Conservation (phyloP, 2,797 vertebrate species). For the Poecilia picta region DNA sequence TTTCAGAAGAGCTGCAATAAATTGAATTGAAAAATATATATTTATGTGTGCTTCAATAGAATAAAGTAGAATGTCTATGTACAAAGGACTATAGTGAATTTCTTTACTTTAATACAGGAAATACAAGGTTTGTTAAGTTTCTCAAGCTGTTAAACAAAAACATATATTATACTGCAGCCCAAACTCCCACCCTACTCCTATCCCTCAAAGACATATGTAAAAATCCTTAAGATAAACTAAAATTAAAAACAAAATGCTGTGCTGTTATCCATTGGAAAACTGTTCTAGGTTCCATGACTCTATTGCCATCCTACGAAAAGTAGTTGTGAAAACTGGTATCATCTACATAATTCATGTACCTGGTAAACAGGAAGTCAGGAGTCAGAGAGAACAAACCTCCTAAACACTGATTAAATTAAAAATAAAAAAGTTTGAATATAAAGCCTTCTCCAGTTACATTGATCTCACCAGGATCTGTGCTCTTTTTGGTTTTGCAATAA, state of each 20-base stretch:
- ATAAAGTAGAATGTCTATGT: conserved; percentile 1
- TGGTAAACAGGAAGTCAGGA: background rate
- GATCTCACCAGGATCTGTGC: background rate
- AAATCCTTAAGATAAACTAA: background rate
- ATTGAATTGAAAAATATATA: background rate
- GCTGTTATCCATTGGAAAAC: background rate
- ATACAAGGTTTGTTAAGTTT: background rate
- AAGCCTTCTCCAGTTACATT: background rate
- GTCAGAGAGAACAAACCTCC: background rate
- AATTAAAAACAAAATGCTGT: background rate
- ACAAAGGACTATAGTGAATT: background rate
- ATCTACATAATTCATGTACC: background rate
- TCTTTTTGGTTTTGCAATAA: background rate
- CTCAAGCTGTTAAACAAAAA: background rate
- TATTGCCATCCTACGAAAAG: background rate
- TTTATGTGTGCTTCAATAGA: background rate
- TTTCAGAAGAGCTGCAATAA: background rate
- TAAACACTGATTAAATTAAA: background rate
- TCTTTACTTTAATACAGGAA: background rate
- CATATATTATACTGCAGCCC: background rate
- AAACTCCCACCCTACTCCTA: background rate
- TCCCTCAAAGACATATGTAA: background rate
- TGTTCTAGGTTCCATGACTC: background rate
- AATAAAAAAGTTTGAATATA: background rate
- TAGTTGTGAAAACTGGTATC: no score